These are phyloP conservation scores for Chelon auratus DNA, from an alignment of 2,797 vertebrate genomes.

Conservation along the genomic window DNA sequence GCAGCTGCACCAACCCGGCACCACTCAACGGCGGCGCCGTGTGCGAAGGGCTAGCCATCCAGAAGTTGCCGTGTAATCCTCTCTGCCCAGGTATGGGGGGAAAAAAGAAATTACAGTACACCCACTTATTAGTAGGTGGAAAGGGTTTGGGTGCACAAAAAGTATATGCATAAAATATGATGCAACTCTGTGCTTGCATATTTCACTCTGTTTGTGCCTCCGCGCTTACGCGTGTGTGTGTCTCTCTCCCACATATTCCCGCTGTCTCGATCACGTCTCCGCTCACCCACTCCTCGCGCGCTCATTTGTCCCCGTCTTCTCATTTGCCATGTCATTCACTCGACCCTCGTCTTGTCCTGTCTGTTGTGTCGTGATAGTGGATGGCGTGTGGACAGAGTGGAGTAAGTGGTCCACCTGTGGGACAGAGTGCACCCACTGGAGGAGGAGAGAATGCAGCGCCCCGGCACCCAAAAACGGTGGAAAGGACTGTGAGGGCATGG, in stretches of 20 bases:
- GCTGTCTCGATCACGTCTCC: conserved; percentile 37
- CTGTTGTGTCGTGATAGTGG: conserved; percentile 88
- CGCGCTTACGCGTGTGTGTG: conserved; percentile 43
- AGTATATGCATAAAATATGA: conserved; percentile 47
- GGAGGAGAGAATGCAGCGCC: conserved; percentile 92
- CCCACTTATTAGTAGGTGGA: conserved; percentile 27
- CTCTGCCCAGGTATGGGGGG: conserved; percentile 91
- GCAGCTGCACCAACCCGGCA: conserved; percentile 97
- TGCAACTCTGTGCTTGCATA: conserved; percentile 62
- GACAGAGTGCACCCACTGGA: conserved; percentile 98
- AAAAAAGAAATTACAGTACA: not conserved
- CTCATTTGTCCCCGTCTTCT: conserved; percentile 54
- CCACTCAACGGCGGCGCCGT: conserved; percentile 96
- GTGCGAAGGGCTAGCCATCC: conserved; percentile 94
- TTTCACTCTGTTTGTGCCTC: conserved; percentile 60
- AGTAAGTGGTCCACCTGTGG: conserved; percentile 99
- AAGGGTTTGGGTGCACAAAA: conserved; percentile 44
- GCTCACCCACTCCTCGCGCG: conserved; percentile 47
- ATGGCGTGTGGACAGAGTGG: conserved; percentile 98
- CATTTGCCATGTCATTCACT: conserved; percentile 54
- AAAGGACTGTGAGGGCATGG: conserved; percentile 95
- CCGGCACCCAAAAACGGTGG: conserved; percentile 96
- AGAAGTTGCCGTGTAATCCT: conserved; percentile 97
- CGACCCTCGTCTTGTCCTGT: conserved; percentile 60
- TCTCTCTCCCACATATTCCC: conserved; percentile 52